Conservation (phyloP, 2,113 vertebrate species). For the Chaetorhynchus papuensis region DNA sequence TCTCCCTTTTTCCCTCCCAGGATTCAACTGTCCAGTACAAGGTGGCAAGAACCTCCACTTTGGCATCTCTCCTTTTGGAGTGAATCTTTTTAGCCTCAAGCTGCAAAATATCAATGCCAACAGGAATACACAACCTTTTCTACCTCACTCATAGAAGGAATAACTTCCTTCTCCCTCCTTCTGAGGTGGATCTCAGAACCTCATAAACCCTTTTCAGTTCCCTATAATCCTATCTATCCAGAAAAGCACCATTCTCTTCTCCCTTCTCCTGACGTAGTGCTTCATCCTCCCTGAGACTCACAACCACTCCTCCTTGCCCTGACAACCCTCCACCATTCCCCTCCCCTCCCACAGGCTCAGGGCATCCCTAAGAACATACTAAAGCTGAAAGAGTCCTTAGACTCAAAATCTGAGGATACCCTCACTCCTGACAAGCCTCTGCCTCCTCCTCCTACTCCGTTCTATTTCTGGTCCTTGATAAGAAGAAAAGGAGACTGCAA, state of each 20-base stretch:
- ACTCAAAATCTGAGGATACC: neutral
- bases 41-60: neutral
- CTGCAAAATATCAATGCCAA: neutral
- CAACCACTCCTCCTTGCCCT: neutral
- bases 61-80: neutral
- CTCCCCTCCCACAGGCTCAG: neutral
- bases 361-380: neutral
- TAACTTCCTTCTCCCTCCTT: neutral
- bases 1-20: neutral
- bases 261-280: rapidly evolving
- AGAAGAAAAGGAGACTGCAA: neutral
- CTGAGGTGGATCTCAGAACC: neutral
- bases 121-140: neutral
- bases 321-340: neutral
- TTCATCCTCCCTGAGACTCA: neutral
- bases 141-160: neutral
- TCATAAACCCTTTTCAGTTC: neutral
- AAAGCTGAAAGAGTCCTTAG: neutral
- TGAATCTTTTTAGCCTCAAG: neutral
- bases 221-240: neutral
- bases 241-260: neutral
- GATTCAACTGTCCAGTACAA: neutral
- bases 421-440: neutral
- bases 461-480: neutral
- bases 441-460: neutral